Evolutionary conservation across 1,140 invertebrate species (phyloP), one percentile per base, ranked within the genome.

Genomic region (Ips typographus): DNA sequence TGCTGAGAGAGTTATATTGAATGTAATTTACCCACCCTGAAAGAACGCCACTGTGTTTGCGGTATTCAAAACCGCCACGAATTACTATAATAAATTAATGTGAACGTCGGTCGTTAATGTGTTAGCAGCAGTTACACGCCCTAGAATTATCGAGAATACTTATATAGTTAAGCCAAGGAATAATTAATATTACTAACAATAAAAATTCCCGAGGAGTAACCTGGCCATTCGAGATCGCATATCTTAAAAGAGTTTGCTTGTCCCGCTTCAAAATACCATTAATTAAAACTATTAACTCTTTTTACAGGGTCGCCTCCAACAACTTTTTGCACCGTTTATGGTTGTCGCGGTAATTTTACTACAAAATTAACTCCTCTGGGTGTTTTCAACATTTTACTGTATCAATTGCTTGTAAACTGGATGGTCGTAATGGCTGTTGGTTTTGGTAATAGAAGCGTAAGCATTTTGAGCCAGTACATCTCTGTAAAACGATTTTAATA

Each of bases 221-320:
- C 59, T 53, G 59, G 59, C 43, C 59, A 57, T 47, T 62, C 68
- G 55, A 64, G 68, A 71, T 71, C 69, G 69, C 63, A 43, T 74
- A 74, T 74, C 71, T 71, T 73, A 74, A 74, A 63, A 74, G 65
- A 71, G 60, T 74, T 74, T 74, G 70, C 73, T 71, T 74, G 73
- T 74, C 67, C 63, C 40, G 57, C 57, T 70, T 70, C 63, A 58
- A 74, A 72, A 72, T 56, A 61, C 70, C 73, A 74, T 74, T 74
- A 74, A 72, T 72, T 72, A 72, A 68, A 72, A 72, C 61, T 69
- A 71, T 70, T 72, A 74, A 74, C 65, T 51, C 59, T 57, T 22
- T 22, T 8, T 70, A 74, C 41, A 70, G 53, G 55, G 68, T 70
- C 41, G 42, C 44, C 58, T 44, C 4, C 43, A 49, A 40, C 40